A percentile compares a stretch with the other conserved stretches of the same genome.
Conservation (phyloP, 2,888 invertebrate genomes). For the Ametastegia equiseti region DNA sequence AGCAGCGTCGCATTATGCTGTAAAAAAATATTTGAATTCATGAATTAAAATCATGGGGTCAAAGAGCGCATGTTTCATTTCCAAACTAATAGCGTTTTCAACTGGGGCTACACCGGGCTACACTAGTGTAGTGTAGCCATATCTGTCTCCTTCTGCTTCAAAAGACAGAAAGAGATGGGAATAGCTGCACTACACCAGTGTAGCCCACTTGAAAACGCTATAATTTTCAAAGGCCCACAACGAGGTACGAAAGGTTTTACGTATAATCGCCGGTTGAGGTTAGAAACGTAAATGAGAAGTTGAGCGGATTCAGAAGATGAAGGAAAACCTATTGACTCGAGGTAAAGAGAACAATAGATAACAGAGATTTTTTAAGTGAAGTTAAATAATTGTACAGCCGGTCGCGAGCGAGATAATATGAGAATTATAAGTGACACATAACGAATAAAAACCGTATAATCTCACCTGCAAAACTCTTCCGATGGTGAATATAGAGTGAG, state of each 20-base stretch:
- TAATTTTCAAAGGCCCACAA: too few species aligned
- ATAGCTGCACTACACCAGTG: too few species aligned
- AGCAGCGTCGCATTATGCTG: slow-evolving; percentile 9
- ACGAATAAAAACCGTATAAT: background rate
- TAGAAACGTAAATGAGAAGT: background rate
- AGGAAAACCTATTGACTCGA: background rate
- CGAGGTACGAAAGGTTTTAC: too few species aligned
- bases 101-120: too few species aligned
- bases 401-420: background rate
- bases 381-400: background rate
- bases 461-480: slow-evolving; percentile 33
- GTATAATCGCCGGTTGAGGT: background rate
- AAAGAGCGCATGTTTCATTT: too few species aligned
- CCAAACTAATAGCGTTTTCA: too few species aligned
- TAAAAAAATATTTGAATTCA: background rate
- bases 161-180: too few species aligned
- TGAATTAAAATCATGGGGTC: background rate
- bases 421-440: background rate
- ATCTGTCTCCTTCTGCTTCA: too few species aligned
- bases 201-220: too few species aligned
- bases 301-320: background rate
- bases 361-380: background rate
- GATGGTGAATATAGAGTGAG: background rate
- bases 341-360: background rate
- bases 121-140: too few species aligned